A percentile compares a stretch with the other conserved stretches of the same genome.
These are phyloP conservation scores for Nixonia krombeini DNA, from an alignment of 1,140 invertebrate species.

Conservation along the genomic window DNA sequence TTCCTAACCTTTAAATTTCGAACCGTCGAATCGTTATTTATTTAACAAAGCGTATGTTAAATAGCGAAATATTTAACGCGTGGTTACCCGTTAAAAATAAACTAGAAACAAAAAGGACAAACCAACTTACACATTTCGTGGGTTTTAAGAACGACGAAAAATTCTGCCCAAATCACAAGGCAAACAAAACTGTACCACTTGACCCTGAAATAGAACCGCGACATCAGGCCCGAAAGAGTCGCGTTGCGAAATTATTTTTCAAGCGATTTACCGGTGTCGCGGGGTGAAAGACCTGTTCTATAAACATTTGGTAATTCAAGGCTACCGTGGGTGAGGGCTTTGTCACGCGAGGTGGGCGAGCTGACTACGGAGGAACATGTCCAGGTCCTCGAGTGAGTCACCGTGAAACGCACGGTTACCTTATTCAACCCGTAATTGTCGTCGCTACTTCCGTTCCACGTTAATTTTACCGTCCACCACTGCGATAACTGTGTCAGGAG, in stretches of 20 bases:
- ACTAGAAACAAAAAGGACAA: too few species aligned
- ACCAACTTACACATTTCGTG: too few species aligned
- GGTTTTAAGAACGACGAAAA: too few species aligned
- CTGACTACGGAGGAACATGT: not conserved
- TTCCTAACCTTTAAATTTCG: not conserved
- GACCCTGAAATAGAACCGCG: too few species aligned
- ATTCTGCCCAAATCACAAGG: too few species aligned
- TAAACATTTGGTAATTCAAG: slow-evolving; percentile 8
- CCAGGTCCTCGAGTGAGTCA: slow-evolving; percentile 14
- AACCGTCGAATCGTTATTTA: too few species aligned
- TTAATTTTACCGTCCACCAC: not conserved
- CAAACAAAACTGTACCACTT: too few species aligned
- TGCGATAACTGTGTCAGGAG: not conserved
- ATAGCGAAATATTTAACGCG: too few species aligned
- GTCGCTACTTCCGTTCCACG: not conserved
- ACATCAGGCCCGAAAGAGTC: too few species aligned
- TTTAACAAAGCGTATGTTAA: too few species aligned
- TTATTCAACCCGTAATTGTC: slow-evolving; percentile 9
- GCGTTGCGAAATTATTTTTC: not conserved
- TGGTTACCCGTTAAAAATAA: too few species aligned
- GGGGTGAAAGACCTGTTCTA: not conserved
- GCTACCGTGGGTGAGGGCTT: not conserved
- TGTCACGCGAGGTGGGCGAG: slow-evolving; percentile 1
- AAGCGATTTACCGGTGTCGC: not conserved
- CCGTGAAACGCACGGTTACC: slow-evolving; percentile 7